Evolutionary conservation across 2,797 vertebrate genomes (phyloP).

Genomic region (Spatula versicolor): DNA sequence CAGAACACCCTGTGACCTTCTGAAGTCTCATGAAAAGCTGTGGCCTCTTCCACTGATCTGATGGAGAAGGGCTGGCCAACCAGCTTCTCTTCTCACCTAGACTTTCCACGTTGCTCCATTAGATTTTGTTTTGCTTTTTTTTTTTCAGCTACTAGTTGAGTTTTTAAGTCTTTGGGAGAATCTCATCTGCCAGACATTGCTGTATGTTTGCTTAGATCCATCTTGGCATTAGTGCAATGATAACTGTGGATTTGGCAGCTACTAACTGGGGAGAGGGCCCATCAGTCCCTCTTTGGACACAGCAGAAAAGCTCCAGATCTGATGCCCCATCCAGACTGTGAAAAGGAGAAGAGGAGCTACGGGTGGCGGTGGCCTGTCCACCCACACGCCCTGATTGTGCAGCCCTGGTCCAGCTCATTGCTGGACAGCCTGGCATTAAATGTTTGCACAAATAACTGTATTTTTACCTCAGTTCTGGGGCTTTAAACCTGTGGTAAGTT

Average conservation of each 20-base stretch:
- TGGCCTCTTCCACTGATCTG: background rate
- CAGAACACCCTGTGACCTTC: background rate
- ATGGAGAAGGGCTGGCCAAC: background rate
- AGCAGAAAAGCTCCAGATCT: background rate
- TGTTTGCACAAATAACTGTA: background rate
- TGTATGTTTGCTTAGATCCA: background rate
- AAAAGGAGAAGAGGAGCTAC: background rate
- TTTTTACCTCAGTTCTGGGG: background rate
- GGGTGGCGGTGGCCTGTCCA: background rate
- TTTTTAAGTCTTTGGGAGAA: constrained; percentile 36
- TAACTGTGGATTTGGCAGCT: background rate
- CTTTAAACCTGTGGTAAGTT: background rate
- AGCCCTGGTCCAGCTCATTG: background rate
- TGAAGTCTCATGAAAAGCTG: background rate
- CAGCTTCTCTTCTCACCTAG: background rate
- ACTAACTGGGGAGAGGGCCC: background rate
- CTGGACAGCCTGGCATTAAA: background rate
- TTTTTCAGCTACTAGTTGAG: background rate
- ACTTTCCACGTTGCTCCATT: background rate
- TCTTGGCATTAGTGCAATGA: background rate
- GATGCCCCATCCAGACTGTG: background rate
- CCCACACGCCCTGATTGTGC: background rate
- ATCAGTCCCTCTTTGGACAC: background rate
- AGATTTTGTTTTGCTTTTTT: background rate
- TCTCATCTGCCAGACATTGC: background rate